phyloP scores from a whole-genome alignment of 2,797 vertebrate genomes.

The Sebastes elongatus region DNA sequence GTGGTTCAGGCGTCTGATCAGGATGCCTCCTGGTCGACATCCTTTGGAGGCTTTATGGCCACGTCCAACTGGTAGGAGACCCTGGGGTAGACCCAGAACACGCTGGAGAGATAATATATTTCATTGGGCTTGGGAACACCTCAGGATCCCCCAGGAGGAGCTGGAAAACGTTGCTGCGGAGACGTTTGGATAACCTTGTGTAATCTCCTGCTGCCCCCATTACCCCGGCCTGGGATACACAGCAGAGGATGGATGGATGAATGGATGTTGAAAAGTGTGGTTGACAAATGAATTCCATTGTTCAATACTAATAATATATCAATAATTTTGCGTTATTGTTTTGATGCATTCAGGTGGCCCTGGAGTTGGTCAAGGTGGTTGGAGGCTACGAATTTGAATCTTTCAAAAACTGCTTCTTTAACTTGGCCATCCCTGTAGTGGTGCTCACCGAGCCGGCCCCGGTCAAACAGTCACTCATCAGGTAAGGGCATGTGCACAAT shows the following conservation, averaged over 20 bases:
- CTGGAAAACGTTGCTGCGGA: background rate
- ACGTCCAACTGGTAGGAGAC: background rate
- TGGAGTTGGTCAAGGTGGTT: slow-evolving; percentile 94
- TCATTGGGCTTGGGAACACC: background rate
- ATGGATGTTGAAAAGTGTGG: background rate
- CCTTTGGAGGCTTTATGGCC: background rate
- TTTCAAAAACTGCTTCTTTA: slow-evolving; percentile 98
- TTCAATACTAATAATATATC: background rate
- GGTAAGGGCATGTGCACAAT: slow-evolving; percentile 74
- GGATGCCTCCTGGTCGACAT: background rate
- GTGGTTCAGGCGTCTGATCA: background rate
- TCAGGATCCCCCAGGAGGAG: background rate
- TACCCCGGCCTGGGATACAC: background rate
- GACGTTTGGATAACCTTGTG: background rate
- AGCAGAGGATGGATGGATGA: background rate
- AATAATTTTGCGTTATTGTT: background rate
- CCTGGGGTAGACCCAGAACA: background rate
- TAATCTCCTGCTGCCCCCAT: background rate
- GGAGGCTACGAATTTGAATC: slow-evolving; percentile 89
- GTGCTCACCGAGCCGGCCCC: slow-evolving; percentile 93
- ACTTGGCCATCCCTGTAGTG: slow-evolving; percentile 95
- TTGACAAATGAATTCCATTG: background rate
- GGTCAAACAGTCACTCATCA: slow-evolving; percentile 92
- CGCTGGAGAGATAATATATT: background rate
- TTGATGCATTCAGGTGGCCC: slow-evolving; percentile 84